Evolutionary conservation across 2,888 invertebrate species (phyloP), one percentile per base, ranked within the genome.

Genomic region (Poecilus cupreus): DNA sequence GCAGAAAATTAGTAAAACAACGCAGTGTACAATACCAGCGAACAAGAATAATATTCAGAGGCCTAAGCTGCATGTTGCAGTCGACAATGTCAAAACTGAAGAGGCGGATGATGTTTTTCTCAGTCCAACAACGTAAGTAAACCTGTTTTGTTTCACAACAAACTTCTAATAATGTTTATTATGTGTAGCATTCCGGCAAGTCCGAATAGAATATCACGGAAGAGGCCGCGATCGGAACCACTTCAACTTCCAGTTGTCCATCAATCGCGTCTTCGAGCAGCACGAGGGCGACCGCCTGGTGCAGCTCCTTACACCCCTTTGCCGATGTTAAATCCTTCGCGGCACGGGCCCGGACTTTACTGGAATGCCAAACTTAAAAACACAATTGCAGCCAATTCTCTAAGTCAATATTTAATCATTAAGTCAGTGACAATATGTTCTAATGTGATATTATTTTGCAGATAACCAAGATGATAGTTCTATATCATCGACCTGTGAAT

Each of bases 251-350:
- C 89, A 82, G 84, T 89, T 83, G 84, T 88, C 82, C 89, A 89
- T 83, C 89, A 92, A 88, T 90, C 92, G 84, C 88, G 92, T 88
- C 87, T 91, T 87, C 84, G 90, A 88, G 87, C 90, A 86, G 87
- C 92, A 10, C 86, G 89, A 83, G 88, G 89, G 84, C 87, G 88
- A 86, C 89, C 89, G 1, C 89, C 91, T 70, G 89, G 89, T 8
- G 90, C 91, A 24, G 91, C 93, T 10, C 92, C 93, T 82, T 99
- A 96, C 89, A 98, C 98, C 0, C 98, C 99, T 11, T 96, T 97
- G 26, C 99, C 99, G 0, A 96, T 99, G 87, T 90, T 99, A 78
- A 96, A 97, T 87, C 99, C 99, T 0, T 95, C 96, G 82, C 92
- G 99, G 83, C 93, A 94, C 83, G 97, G 97, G 0, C 92, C 96